phyloP scores from a whole-genome alignment of 53 echinoderm and acorn worm genomes.

The Temnopleurus reevesii region DNA sequence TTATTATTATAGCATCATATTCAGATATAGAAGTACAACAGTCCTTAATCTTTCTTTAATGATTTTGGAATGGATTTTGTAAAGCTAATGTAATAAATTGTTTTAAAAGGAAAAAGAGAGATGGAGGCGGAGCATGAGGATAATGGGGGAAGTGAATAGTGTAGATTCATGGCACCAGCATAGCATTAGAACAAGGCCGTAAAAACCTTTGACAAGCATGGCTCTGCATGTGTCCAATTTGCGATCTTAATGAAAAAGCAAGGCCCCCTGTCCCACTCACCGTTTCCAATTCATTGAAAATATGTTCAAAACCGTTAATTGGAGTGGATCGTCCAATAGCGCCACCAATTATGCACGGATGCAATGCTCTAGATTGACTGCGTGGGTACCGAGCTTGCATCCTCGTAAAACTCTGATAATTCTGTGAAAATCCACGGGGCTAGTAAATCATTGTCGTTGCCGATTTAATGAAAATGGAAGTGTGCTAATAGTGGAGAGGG shows the following conservation, averaged over 20 bases:
- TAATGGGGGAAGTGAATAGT: background rate
- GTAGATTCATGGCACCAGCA: background rate
- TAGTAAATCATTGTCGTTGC: background rate
- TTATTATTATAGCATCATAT: too few species aligned
- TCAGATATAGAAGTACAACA: too few species aligned
- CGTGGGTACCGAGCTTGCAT: background rate
- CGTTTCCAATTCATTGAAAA: conserved; percentile 20
- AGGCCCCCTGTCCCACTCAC: background rate
- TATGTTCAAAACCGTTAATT: conserved; percentile 25
- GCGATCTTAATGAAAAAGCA: background rate
- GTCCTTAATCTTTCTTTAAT: too few species aligned
- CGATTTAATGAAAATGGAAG: conserved; percentile 9
- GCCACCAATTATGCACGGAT: conserved; percentile 7
- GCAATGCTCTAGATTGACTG: background rate
- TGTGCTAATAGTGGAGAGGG: background rate
- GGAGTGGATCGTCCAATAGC: conserved; percentile 9
- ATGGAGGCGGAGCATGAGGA: background rate
- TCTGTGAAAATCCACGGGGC: background rate
- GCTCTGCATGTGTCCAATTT: conserved; percentile 24
- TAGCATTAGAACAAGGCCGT: background rate
- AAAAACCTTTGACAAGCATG: background rate
- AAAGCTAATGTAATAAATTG: too few species aligned
- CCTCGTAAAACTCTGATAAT: background rate
- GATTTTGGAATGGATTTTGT: too few species aligned
- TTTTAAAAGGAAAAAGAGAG: background rate